phyloP scores from a whole-genome alignment of 1,140 invertebrate genomes.

The Trachymyrmex septentrionalis region DNA sequence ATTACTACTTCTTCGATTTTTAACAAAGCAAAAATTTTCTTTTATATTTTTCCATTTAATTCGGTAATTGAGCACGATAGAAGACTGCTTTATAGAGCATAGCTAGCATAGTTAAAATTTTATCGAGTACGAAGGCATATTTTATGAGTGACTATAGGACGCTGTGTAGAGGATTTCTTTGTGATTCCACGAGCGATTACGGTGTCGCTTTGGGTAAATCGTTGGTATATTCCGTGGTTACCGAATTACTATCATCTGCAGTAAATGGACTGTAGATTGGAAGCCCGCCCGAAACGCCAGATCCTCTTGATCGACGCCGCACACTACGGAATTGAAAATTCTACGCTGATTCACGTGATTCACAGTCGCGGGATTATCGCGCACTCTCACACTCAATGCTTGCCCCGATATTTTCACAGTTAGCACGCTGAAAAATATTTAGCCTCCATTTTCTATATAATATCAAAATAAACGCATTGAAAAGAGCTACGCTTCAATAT shows the following conservation, averaged over 20 bases:
- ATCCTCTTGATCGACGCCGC: slow-evolving; percentile 45
- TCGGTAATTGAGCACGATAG: neutral
- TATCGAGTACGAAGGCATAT: neutral
- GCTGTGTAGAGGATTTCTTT: slow-evolving; percentile 49
- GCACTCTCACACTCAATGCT: neutral
- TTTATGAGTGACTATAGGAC: neutral
- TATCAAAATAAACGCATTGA: slow-evolving; percentile 15
- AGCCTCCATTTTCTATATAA: slow-evolving; percentile 12
- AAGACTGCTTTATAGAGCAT: neutral
- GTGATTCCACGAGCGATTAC: slow-evolving; percentile 50
- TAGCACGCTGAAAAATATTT: neutral
- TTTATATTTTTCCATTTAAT: neutral
- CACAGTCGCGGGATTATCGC: slow-evolving; percentile 35
- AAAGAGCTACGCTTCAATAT: neutral
- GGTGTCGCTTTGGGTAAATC: slow-evolving; percentile 24
- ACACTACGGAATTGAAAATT: slow-evolving; percentile 32
- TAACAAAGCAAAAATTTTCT: too few species aligned
- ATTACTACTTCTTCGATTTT: too few species aligned
- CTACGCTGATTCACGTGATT: neutral
- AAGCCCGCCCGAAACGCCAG: slow-evolving; percentile 22
- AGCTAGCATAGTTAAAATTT: slow-evolving; percentile 24
- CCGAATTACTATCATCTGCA: slow-evolving; percentile 59
- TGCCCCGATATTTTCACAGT: slow-evolving; percentile 4
- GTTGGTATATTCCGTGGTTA: slow-evolving; percentile 36
- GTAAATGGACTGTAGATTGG: slow-evolving; percentile 56